Evolutionary conservation across 2,113 vertebrate species (phyloP), one percentile per base, ranked within the genome.

Genomic region (Pseudorectes ferrugineus): DNA sequence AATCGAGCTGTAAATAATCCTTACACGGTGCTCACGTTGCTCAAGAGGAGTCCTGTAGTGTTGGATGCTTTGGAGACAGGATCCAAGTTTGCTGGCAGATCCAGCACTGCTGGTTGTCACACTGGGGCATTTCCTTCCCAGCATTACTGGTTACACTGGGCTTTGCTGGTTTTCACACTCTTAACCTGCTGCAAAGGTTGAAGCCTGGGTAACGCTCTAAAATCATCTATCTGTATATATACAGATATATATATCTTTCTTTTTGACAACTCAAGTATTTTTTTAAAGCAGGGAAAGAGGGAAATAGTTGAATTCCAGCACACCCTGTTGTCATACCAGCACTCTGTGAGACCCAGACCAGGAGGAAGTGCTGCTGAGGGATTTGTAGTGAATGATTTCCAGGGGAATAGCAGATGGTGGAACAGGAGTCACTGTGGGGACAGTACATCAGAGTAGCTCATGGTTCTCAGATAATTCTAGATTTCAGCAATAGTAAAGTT

Each of bases 161-260:
- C 12, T 24, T 7, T 63, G 23, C 49, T 85, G 49, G 24, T 74
- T 65, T n/a, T 74, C 42, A 57, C 49, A n/a, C 45, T 63, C 38
- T 35, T 70, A 61, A 40, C n/a, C 42, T 65, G 52, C 65, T 81
- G 19, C 48, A 17, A 20, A 22, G 38, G 9, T 28, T 31, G 55
- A 61, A 74, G 38, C 42, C 19, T 78, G 14, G 29, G 33, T 66
- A 40, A 19, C 10, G 12, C 59, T 8, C 0, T 73, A 12, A 42
- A 65, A n/a, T 52, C 28, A 65, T 38, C 48, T 38, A 0, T 19
- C 0, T 20, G 7, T 20, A 3, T 40, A 9, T 8, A 8, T 24
- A 8, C 35, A 38, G 36, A 38, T 38, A 38, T 8, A 38, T 8
- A 38, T 38, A 38, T 31, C 10, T 73, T 80, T 42, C 22, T 35